Evolutionary conservation across 2,113 vertebrate species (phyloP), one percentile per base, ranked within the genome.

Genomic region (Heterotilapia buettikoferi): DNA sequence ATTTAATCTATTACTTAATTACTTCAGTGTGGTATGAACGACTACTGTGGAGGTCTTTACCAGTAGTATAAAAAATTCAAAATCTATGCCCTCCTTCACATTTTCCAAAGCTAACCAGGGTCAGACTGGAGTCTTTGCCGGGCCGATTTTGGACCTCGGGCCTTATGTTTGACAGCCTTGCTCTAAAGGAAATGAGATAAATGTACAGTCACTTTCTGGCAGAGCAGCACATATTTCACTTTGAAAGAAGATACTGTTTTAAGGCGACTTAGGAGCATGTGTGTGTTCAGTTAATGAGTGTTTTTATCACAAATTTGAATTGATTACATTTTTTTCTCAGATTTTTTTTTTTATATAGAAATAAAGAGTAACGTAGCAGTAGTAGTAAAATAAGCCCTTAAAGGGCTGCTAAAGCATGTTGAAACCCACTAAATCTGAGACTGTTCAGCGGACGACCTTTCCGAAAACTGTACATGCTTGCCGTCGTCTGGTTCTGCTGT

Each of bases 81-180:
- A n/a, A 36, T 66, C 31, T 36, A 63, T 63, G 31, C 31, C 31
- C 31, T 36, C 18, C 0, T 61, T 19, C 59, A 66, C 61, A 66
- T 38, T 66, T 66, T 38, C 31, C 10, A 66, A 38, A 38, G 61
- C 31, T 66, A 66, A 66, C 61, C 6, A 1, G 61, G 18, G 18
- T 38, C 61, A 66, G 31, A 36, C 14, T 36, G 31, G 61, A 66
- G 31, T 66, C 18, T 66, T 66, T 66, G 61, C 2, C 2, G 0
- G 0, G 31, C 0, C 0, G 1, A 66, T n/a, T 66, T n/a, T 66
- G 61, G 61, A 36, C 61, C 31, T 1, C 4, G 4, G 11, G 9
- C 31, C 61, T 36, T 66, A 36, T 66, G 61, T 36, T 66, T 36
- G 10, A 66, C 61, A 66, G 1, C 31, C 18, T 1, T 36, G 61